These are phyloP conservation scores for Stegodyphus mimosarum DNA, from an alignment of 1,140 invertebrate species.

Conservation along the genomic window DNA sequence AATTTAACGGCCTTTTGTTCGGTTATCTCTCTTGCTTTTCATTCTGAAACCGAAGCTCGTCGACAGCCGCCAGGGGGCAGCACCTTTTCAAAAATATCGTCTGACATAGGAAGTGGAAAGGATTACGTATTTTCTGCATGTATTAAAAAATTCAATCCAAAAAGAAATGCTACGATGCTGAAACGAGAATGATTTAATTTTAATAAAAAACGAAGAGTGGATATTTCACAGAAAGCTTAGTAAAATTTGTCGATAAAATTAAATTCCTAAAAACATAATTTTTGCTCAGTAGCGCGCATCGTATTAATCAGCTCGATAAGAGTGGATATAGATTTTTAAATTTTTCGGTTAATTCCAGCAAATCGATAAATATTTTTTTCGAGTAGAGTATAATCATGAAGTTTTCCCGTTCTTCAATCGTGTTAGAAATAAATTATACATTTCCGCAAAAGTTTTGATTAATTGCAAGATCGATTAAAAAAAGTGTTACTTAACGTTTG, in stretches of 20 bases:
- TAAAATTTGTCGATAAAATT: background rate
- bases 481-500: too few species aligned
- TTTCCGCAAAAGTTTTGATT: constrained; percentile 51
- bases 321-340: constrained; percentile 46
- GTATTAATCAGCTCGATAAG: constrained; percentile 39
- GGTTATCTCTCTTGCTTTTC: constrained; percentile 37
- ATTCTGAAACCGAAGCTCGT: constrained; percentile 13
- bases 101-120: constrained; percentile 48
- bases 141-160: background rate
- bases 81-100: constrained; percentile 33
- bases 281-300: background rate
- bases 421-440: constrained; percentile 41
- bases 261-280: background rate
- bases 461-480: constrained; percentile 31
- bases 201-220: background rate
- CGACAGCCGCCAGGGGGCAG: constrained; percentile 45
- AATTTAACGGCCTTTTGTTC: constrained; percentile 17
- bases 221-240: background rate
- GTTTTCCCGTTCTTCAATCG: constrained; percentile 48
- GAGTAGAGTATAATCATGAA: constrained; percentile 22
- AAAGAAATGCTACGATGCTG: background rate
- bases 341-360: constrained; percentile 23
- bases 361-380: constrained; percentile 46
- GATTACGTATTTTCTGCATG: constrained; percentile 8
- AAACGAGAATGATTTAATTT: background rate